Conservation (phyloP, 1,140 invertebrate species). For the Bombus polaris region DNA sequence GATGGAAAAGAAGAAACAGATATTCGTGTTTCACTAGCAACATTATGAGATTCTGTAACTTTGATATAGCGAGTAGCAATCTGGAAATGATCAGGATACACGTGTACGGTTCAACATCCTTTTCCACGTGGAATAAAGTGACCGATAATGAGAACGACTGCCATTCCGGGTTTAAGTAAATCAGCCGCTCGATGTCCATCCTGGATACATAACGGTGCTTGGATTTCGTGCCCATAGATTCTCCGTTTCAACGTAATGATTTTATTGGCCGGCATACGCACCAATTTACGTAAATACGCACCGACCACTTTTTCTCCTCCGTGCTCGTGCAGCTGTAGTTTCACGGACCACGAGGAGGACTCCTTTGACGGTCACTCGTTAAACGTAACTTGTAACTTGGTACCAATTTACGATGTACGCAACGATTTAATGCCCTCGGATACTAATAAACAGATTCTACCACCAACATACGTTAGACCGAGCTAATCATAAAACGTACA, state of each 20-base stretch:
- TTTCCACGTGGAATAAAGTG: neutral
- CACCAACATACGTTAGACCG: neutral
- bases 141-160: constrained; percentile 30
- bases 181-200: constrained; percentile 19
- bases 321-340: neutral
- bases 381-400: constrained; percentile 52
- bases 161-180: constrained; percentile 26
- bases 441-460: constrained; percentile 66
- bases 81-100: neutral
- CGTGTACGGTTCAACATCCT: constrained; percentile 14
- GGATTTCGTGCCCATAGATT: constrained; percentile 43
- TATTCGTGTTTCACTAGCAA: too few relatives aligned
- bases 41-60: neutral
- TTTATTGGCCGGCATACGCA: constrained; percentile 42
- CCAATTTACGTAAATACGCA: constrained; percentile 46
- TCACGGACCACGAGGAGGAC: neutral
- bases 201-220: constrained; percentile 35
- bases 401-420: constrained; percentile 67
- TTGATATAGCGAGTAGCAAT: neutral
- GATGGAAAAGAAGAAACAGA: neutral
- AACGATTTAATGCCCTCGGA: constrained; percentile 64
- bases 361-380: constrained; percentile 52
- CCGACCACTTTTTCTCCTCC: neutral
- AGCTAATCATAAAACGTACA: constrained; percentile 19
- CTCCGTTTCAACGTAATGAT: constrained; percentile 35